Percentiles rank a stretch among this genome's conserved stretches.
Conservation (phyloP, 2,113 vertebrate genomes). For the Zingel zingel region DNA sequence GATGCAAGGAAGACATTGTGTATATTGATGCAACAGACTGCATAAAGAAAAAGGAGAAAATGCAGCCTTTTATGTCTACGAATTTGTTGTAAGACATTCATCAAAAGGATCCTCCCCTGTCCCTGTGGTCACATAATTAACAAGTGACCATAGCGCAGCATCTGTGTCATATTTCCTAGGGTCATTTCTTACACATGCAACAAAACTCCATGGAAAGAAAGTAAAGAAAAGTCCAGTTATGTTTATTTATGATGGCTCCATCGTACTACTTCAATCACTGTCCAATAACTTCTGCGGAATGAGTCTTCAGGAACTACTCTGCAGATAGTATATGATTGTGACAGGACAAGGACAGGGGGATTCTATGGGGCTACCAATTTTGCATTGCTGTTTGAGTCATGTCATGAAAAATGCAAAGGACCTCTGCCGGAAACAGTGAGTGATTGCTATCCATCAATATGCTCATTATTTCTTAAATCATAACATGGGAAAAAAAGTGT, state of each 20-base stretch:
- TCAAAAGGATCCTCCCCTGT: background rate
- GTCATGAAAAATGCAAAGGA: background rate
- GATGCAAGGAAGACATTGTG: background rate
- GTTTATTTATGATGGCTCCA: too few species aligned
- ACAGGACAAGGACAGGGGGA: background rate
- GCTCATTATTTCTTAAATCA: background rate
- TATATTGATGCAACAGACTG: background rate
- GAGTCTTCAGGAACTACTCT: too few species aligned
- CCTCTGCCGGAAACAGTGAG: background rate
- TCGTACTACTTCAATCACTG: too few species aligned
- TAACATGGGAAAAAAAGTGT: background rate
- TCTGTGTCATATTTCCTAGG: too few species aligned
- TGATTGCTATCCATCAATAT: background rate
- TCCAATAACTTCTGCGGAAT: too few species aligned
- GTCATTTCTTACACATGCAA: too few species aligned
- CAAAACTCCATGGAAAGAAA: too few species aligned
- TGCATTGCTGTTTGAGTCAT: background rate
- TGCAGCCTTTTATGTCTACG: background rate
- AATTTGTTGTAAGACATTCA: background rate
- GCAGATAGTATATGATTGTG: background rate
- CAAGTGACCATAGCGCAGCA: too few species aligned
- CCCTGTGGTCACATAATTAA: background rate
- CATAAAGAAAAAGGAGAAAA: background rate
- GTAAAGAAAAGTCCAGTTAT: too few species aligned
- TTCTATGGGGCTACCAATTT: background rate